phyloP scores from a whole-genome alignment of 23 tunicate genomes.

The Corella eumyota region DNA sequence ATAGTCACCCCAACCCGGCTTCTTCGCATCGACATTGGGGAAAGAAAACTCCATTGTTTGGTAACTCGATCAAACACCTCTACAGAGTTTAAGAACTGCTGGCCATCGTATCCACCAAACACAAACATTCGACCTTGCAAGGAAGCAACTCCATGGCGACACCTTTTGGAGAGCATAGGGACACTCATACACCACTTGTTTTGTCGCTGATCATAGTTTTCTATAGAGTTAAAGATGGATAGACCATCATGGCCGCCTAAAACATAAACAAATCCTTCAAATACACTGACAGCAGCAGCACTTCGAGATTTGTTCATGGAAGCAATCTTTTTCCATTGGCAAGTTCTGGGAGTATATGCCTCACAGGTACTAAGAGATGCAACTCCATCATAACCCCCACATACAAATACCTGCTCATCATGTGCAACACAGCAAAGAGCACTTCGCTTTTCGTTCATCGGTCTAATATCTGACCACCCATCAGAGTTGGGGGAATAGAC shows the following conservation, averaged over 20 bases:
- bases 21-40: conserved; percentile 76
- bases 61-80: conserved; percentile 75
- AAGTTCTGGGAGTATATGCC: conserved; percentile 44
- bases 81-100: conserved; percentile 50
- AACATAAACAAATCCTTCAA: conserved; percentile 56
- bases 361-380: conserved; percentile 72
- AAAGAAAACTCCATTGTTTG: conserved; percentile 54
- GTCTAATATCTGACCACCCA: conserved; percentile 42
- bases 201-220: conserved; percentile 33
- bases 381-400: conserved; percentile 89
- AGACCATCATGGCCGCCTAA: conserved; percentile 96
- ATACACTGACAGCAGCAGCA: conserved; percentile 74
- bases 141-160: conserved; percentile 76
- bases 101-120: conserved; percentile 96
- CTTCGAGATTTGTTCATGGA: conserved; percentile 80
- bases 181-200: conserved; percentile 45
- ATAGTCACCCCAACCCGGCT: conserved; percentile 84
- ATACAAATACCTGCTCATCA: conserved; percentile 74
- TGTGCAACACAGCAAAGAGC: conserved; percentile 74
- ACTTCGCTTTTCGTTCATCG: conserved; percentile 61
- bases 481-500: conserved; percentile 50
- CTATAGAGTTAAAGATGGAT: conserved; percentile 78
- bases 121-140: conserved; percentile 75
- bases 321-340: conserved; percentile 42
- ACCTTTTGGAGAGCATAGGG: conserved; percentile 81